phyloP scores from a whole-genome alignment of 2,888 invertebrate genomes.

The Pollenia amentaria region DNA sequence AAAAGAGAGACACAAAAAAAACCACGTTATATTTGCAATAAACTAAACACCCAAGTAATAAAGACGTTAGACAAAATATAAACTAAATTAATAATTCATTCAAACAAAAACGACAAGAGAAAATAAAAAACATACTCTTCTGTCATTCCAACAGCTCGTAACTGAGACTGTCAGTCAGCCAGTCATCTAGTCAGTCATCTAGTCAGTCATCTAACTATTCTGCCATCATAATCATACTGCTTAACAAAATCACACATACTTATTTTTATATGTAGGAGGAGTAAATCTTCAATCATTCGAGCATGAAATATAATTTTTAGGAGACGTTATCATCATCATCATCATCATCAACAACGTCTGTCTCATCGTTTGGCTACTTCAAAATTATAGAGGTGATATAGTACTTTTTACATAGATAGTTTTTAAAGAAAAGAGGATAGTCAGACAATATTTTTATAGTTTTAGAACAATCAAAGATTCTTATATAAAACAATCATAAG shows the following conservation, averaged over 20 bases:
- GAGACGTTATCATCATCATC: neutral
- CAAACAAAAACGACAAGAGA: neutral
- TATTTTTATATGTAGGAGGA: neutral
- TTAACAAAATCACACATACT: constrained; percentile 2
- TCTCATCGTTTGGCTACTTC: neutral
- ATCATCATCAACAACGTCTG: neutral
- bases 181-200: neutral
- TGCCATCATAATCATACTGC: neutral
- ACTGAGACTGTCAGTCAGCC: neutral
- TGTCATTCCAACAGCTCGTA: neutral
- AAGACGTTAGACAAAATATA: constrained; percentile 21
- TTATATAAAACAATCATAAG: too few relatives aligned
- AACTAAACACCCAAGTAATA: constrained; percentile 2
- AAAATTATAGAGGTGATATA: neutral
- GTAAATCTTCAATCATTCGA: constrained; percentile 3
- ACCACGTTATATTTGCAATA: constrained; percentile 3
- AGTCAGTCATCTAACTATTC: neutral
- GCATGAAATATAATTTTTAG: constrained; percentile 31
- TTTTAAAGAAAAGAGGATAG: too few relatives aligned
- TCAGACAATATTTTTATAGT: too few relatives aligned
- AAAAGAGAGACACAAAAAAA: neutral
- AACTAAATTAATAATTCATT: constrained; percentile 20
- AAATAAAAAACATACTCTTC: neutral
- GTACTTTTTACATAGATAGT: neutral
- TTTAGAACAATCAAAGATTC: too few relatives aligned